These are phyloP conservation scores for Oryzias dopingdopingensis DNA, from an alignment of 2,797 vertebrate genomes.

Conservation along the genomic window DNA sequence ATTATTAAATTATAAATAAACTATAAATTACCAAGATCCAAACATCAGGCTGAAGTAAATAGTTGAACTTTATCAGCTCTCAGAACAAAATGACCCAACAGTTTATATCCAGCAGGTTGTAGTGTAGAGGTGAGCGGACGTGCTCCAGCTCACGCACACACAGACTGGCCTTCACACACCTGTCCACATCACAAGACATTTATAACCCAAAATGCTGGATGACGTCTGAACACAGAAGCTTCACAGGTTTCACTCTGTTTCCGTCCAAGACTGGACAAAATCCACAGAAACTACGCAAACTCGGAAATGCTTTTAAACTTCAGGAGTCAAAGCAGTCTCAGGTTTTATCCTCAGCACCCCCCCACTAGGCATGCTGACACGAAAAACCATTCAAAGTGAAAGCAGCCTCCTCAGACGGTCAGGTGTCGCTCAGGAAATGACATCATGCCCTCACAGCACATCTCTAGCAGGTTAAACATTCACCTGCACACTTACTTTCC, in stretches of 20 bases:
- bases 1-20: no score
- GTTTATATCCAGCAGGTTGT: not conserved
- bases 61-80: constrained; percentile 21
- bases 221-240: constrained; percentile 13
- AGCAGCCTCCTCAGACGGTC: not conserved
- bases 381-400: not conserved
- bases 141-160: constrained; percentile 27
- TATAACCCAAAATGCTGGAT: constrained; percentile 34
- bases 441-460: not conserved
- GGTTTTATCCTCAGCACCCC: no score
- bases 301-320: no score
- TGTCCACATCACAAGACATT: constrained; percentile 30
- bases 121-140: constrained; percentile 28
- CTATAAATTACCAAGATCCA: not conserved
- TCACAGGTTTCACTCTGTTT: not conserved
- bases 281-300: no score
- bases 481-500: constrained; percentile 5
- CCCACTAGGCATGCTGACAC: not conserved
- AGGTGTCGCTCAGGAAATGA: constrained; percentile 12
- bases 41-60: constrained; percentile 11
- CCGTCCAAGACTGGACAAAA: not conserved
- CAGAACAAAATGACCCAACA: constrained; percentile 21
- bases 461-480: constrained; percentile 43
- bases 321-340: no score
- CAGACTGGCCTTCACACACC: not conserved